Percentiles rank a stretch among this genome's conserved stretches.
Conservation (phyloP, 2,113 vertebrate genomes). For the Ophthalmotilapia sp. region DNA sequence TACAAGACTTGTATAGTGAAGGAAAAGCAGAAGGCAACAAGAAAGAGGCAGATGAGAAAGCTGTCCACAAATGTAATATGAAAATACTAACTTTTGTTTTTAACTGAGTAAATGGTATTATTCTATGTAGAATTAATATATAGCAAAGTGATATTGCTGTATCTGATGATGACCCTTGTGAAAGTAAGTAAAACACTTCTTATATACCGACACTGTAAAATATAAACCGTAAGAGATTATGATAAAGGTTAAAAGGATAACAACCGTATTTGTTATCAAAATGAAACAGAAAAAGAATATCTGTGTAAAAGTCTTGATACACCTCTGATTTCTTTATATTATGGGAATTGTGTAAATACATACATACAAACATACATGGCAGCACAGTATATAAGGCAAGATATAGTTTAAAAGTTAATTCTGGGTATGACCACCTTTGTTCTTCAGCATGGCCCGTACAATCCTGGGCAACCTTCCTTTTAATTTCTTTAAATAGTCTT, state of each 20-base stretch:
- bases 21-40: background rate
- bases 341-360: background rate
- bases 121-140: background rate
- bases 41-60: background rate
- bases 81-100: background rate
- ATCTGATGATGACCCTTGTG: background rate
- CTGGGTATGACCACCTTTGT: background rate
- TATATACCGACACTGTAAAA: background rate
- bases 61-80: background rate
- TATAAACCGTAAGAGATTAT: background rate
- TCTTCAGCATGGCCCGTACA: background rate
- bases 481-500: background rate
- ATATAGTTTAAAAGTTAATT: background rate
- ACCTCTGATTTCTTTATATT: background rate
- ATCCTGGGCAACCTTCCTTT: accelerated
- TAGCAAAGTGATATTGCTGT: background rate
- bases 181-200: background rate
- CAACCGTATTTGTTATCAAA: background rate
- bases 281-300: background rate
- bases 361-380: background rate
- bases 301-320: background rate
- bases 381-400: background rate
- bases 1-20: background rate
- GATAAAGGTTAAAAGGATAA: background rate
- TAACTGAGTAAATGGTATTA: background rate